Evolutionary conservation across 2,113 vertebrate species (phyloP).

Genomic region (Syngnathus typhle): DNA sequence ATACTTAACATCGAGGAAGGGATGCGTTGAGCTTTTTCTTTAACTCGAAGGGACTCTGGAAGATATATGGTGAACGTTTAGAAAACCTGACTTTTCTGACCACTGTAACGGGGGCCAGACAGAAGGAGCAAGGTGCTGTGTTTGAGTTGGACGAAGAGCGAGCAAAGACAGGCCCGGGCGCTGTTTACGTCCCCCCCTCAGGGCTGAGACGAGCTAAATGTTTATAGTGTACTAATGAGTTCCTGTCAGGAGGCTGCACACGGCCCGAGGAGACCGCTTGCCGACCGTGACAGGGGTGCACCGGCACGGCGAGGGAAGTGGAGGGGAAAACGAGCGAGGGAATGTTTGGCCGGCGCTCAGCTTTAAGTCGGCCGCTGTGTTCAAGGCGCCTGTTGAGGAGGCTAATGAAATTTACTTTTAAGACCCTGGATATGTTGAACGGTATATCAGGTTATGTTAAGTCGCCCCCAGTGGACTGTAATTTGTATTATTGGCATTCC

Average conservation of each 20-base stretch:
- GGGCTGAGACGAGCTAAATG: slow-evolving; percentile 56
- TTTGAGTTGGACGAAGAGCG: slow-evolving; percentile 17
- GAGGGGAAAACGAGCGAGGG: slow-evolving; percentile 13
- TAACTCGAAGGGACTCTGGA: not conserved
- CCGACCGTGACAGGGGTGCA: slow-evolving; percentile 38
- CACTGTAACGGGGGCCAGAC: too few species aligned
- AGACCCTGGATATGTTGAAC: slow-evolving; percentile 38
- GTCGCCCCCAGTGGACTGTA: slow-evolving; percentile 26
- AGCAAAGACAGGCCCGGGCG: slow-evolving; percentile 19
- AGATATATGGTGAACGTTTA: too few species aligned
- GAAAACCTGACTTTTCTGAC: too few species aligned
- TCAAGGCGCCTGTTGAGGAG: slow-evolving; percentile 19
- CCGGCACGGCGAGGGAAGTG: slow-evolving; percentile 21
- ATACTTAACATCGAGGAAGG: not conserved
- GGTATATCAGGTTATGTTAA: slow-evolving; percentile 32
- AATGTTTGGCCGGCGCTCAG: slow-evolving; percentile 34
- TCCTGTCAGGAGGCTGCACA: slow-evolving; percentile 58
- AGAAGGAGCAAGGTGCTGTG: slow-evolving; percentile 9
- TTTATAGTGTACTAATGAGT: slow-evolving; percentile 71
- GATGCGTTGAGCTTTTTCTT: not conserved
- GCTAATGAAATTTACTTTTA: slow-evolving; percentile 36
- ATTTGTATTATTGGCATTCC: slow-evolving; percentile 13
- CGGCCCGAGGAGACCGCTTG: slow-evolving; percentile 43
- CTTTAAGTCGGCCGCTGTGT: slow-evolving; percentile 34
- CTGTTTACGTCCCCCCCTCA: slow-evolving; percentile 19